Conservation (phyloP, 2,888 invertebrate genomes). For the Eilema sororculum region DNA sequence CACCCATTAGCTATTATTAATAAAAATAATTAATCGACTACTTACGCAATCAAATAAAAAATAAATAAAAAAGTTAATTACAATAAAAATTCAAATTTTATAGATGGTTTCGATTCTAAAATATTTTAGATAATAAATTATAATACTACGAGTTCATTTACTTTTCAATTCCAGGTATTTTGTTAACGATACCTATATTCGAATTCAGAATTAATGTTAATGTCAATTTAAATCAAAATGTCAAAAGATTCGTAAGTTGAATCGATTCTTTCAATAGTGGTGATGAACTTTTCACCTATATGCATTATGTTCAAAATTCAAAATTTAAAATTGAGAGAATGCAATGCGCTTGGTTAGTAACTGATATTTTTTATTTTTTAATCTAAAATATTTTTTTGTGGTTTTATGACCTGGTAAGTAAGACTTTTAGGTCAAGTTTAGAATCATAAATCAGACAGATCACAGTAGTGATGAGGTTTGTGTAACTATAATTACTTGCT, state of each 20-base stretch:
- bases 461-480: too few species aligned
- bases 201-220: neutral
- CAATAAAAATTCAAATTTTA: neutral
- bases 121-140: neutral
- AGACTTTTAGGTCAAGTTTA: too few species aligned
- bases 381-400: too few species aligned
- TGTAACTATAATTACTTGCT: neutral
- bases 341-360: neutral
- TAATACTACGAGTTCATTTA: neutral
- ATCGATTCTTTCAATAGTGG: neutral
- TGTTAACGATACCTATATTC: neutral
- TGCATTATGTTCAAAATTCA: too few species aligned
- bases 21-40: neutral
- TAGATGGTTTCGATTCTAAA: neutral
- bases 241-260: neutral
- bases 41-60: constrained; percentile 1
- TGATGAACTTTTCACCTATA: neutral
- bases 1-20: neutral
- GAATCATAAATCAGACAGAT: too few species aligned
- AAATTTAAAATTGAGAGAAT: too few species aligned
- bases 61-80: constrained; percentile 1
- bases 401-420: too few species aligned
- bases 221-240: neutral
- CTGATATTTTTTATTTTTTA: neutral
- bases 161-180: constrained; percentile 3